phyloP scores from a whole-genome alignment of 2,888 invertebrate genomes.

The Trisateles emortualis region DNA sequence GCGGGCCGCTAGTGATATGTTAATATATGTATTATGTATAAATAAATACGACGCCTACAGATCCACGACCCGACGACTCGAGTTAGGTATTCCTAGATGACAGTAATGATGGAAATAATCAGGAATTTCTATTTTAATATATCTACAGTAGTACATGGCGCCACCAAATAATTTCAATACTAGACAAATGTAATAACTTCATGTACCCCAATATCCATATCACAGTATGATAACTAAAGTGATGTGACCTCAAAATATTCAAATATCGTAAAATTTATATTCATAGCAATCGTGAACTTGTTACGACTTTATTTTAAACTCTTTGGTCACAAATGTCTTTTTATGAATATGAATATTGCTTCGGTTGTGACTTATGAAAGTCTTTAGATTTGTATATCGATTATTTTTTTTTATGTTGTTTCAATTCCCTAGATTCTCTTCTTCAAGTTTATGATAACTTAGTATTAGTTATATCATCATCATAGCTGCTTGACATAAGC shows the following conservation, averaged over 20 bases:
- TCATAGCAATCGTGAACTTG: conserved; percentile 57
- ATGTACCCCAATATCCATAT: conserved; percentile 26
- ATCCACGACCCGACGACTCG: not conserved
- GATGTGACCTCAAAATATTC: conserved; percentile 39
- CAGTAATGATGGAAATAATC: not conserved
- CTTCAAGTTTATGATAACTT: too few species aligned
- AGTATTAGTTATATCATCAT: too few species aligned
- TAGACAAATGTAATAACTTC: conserved; percentile 10
- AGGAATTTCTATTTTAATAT: not conserved
- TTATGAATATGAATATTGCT: conserved; percentile 44
- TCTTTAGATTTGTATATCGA: too few species aligned
- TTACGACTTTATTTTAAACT: conserved; percentile 63
- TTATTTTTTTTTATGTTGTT: too few species aligned
- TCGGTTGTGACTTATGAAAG: conserved; percentile 6
- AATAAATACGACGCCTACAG: not conserved
- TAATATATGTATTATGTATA: too few species aligned
- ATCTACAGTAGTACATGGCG: conserved; percentile 32
- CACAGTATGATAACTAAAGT: conserved; percentile 39
- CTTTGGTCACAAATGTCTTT: conserved; percentile 38
- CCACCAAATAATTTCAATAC: conserved; percentile 26
- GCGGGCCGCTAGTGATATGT: too few species aligned
- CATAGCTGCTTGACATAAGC: too few species aligned
- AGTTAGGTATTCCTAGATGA: not conserved
- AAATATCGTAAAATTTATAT: conserved; percentile 62
- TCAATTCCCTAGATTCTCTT: too few species aligned